phyloP scores from a whole-genome alignment of 1,140 invertebrate species.

The Formica selysi region DNA sequence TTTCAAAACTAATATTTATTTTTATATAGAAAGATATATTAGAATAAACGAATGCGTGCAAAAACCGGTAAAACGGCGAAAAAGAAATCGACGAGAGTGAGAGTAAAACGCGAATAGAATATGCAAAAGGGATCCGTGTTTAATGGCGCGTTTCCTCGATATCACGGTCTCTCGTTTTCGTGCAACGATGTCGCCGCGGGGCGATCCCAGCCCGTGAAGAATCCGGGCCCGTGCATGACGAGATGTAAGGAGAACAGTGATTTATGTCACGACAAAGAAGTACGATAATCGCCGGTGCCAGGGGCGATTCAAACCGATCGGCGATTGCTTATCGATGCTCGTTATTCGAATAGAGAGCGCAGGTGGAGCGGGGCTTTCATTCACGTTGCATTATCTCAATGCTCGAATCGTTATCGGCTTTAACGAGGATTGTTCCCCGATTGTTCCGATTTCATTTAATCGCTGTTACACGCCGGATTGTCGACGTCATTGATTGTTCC shows the following conservation, averaged over 20 bases:
- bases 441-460: conserved; percentile 36
- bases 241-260: conserved; percentile 45
- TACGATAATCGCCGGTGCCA: conserved; percentile 55
- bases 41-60: conserved; percentile 5
- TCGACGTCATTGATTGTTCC: conserved; percentile 5
- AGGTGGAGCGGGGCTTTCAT: conserved; percentile 57
- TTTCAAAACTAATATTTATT: background rate
- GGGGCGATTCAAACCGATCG: conserved; percentile 40
- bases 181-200: conserved; percentile 49
- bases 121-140: conserved; percentile 19
- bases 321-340: conserved; percentile 58
- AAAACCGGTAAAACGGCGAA: background rate
- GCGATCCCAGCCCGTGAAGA: conserved; percentile 51
- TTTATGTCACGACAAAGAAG: conserved; percentile 56
- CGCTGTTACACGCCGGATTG: conserved; percentile 9
- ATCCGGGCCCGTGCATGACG: conserved; percentile 37
- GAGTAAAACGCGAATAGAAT: conserved; percentile 23
- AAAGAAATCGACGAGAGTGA: background rate
- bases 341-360: conserved; percentile 49
- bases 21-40: background rate
- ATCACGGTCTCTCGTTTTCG: conserved; percentile 56
- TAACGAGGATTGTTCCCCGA: conserved; percentile 54
- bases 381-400: conserved; percentile 50
- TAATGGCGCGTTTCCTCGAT: conserved; percentile 48
- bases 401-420: conserved; percentile 59